These are phyloP conservation scores for Sebastes aleutianus DNA, from an alignment of 2,797 vertebrate species.

Conservation along the genomic window DNA sequence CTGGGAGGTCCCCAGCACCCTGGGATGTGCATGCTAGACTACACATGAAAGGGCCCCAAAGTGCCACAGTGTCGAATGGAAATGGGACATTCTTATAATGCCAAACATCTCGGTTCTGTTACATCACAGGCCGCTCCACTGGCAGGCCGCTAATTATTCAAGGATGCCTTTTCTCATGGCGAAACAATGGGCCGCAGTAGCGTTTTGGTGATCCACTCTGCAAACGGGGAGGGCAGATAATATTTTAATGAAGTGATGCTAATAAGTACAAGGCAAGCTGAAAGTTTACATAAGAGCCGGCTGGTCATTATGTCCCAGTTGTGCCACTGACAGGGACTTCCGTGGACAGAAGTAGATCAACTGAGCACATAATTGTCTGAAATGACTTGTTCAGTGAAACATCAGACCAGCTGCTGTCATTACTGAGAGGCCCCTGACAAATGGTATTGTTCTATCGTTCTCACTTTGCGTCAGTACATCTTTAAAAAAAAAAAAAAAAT, in stretches of 20 bases:
- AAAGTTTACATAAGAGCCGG: constrained; percentile 75
- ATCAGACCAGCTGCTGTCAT: constrained; percentile 58
- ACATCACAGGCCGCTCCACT: constrained; percentile 78
- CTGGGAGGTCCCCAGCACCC: constrained; percentile 61
- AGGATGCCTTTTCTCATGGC: constrained; percentile 80
- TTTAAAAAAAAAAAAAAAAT: not conserved
- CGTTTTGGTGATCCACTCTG: constrained; percentile 58
- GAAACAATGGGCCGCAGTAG: constrained; percentile 71
- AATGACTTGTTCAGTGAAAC: constrained; percentile 71
- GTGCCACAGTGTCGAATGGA: constrained; percentile 77
- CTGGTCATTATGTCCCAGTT: constrained; percentile 63
- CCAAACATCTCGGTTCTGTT: constrained; percentile 82
- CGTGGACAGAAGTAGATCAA: constrained; percentile 62
- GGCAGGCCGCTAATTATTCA: constrained; percentile 80
- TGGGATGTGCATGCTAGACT: constrained; percentile 78
- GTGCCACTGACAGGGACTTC: constrained; percentile 59
- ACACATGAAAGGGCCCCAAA: constrained; percentile 81
- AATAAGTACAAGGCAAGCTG: constrained; percentile 64
- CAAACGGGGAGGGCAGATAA: constrained; percentile 54
- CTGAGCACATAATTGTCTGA: constrained; percentile 61
- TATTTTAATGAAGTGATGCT: constrained; percentile 79
- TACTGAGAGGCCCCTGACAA: constrained; percentile 44
- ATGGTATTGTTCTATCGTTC: constrained; percentile 39
- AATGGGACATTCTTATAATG: constrained; percentile 85
- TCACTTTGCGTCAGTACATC: constrained; percentile 34